Percentiles rank a stretch among this genome's conserved stretches.
Evolutionary conservation across 2,797 vertebrate species (phyloP).

Genomic region (Coilia nasus): DNA sequence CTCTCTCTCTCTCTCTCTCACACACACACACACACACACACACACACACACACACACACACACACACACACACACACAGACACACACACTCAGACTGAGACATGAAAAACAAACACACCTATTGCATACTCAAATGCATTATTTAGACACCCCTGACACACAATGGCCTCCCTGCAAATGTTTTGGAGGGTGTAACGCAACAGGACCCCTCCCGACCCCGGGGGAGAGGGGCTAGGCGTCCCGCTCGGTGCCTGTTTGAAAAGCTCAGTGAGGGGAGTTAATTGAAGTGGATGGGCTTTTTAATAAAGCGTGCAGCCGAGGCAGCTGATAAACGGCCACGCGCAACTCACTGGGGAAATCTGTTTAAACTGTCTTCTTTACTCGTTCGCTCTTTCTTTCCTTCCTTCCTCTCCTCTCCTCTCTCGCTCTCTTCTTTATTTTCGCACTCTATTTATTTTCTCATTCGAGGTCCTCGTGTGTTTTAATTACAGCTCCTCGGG

Average conservation of each 20-base stretch:
- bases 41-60: not conserved
- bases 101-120: not conserved
- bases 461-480: conserved; percentile 22
- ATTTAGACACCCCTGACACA: not conserved
- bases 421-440: not conserved
- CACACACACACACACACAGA: not conserved
- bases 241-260: conserved; percentile 6
- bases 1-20: not conserved
- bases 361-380: conserved; percentile 24
- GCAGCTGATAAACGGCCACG: conserved; percentile 16
- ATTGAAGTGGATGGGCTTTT: conserved; percentile 26
- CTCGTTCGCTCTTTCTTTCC: not conserved
- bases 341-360: conserved; percentile 14
- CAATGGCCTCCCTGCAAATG: not conserved
- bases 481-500: conserved; percentile 19
- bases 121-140: conserved; percentile 9
- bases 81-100: not conserved
- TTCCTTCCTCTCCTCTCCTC: not conserved
- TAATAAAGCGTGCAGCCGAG: conserved; percentile 15
- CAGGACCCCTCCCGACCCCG: not conserved
- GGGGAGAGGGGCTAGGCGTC: not conserved
- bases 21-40: not conserved
- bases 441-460: not conserved
- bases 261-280: conserved; percentile 12
- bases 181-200: conserved; percentile 18